Evolutionary conservation across 2,797 vertebrate species (phyloP).

Genomic region (Sparus aurata): DNA sequence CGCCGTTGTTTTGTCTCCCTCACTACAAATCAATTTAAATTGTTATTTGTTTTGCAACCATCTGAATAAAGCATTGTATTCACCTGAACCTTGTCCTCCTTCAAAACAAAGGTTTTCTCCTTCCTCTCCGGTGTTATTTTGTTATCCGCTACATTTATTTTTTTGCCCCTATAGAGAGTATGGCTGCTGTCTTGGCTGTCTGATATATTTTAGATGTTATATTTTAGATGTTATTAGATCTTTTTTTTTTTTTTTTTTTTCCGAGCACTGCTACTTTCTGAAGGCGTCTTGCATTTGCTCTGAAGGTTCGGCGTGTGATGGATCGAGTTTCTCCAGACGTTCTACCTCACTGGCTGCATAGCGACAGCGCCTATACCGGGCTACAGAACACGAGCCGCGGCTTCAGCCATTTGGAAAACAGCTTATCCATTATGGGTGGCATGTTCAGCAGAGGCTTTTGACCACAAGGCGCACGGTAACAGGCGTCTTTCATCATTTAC

Average conservation of each 20-base stretch:
- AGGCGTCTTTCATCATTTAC: slow-evolving; percentile 68
- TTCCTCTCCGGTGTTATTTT: slow-evolving; percentile 4
- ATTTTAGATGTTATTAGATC: slow-evolving; percentile 22
- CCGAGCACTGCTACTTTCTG: slow-evolving; percentile 3
- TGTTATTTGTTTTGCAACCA: slow-evolving; percentile 2
- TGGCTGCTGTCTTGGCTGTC: slow-evolving; percentile 6
- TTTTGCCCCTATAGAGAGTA: not conserved
- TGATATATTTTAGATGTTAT: slow-evolving; percentile 29
- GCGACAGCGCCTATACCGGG: slow-evolving; percentile 53
- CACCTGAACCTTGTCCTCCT: not conserved
- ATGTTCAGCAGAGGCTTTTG: slow-evolving; percentile 57
- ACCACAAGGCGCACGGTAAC: slow-evolving; percentile 51
- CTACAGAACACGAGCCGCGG: slow-evolving; percentile 60
- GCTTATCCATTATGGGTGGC: slow-evolving; percentile 74
- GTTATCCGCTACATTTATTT: not conserved
- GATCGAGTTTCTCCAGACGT: slow-evolving; percentile 60
- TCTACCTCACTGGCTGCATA: slow-evolving; percentile 50
- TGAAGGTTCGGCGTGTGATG: slow-evolving; percentile 46
- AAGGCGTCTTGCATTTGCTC: slow-evolving; percentile 26
- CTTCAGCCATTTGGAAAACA: slow-evolving; percentile 75
- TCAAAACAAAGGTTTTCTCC: slow-evolving; percentile 6
- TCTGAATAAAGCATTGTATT: slow-evolving; percentile 3
- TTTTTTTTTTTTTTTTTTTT: slow-evolving; percentile 18
- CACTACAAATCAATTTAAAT: slow-evolving; percentile 9
- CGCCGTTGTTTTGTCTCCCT: slow-evolving; percentile 1